Percentiles rank a stretch among this genome's conserved stretches.
These are phyloP conservation scores for Hemistola chrysoprasaria DNA, from an alignment of 2,888 invertebrate genomes.

Conservation along the genomic window DNA sequence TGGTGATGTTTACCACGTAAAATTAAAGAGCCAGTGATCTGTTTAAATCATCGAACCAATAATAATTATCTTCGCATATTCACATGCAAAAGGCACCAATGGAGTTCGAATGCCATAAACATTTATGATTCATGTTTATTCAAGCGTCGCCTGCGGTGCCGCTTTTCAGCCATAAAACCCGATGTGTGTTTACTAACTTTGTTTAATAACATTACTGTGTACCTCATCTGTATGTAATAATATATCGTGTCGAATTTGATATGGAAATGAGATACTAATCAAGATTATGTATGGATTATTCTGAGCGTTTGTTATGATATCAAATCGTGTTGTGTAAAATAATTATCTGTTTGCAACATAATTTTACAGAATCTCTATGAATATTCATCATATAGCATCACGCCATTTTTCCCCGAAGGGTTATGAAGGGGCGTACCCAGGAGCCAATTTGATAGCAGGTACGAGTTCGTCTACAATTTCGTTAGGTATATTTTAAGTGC, in stretches of 20 bases:
- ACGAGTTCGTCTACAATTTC: too few species aligned
- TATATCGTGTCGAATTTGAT: conserved; percentile 11
- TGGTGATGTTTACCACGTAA: too few species aligned
- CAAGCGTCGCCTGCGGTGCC: conserved; percentile 39
- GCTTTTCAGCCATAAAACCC: conserved; percentile 42
- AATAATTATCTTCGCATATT: conserved; percentile 13
- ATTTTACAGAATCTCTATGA: too few species aligned
- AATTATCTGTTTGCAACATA: too few species aligned
- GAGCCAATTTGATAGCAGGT: too few species aligned
- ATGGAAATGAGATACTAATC: conserved; percentile 8
- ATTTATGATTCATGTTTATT: conserved; percentile 64
- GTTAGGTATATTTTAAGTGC: too few species aligned
- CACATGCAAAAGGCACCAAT: conserved; percentile 13
- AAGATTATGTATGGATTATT: neutral
- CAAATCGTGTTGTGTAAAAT: too few species aligned
- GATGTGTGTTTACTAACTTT: conserved; percentile 33
- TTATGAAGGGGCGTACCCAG: too few species aligned
- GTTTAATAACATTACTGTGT: conserved; percentile 36
- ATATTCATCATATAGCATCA: too few species aligned
- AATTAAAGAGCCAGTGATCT: neutral
- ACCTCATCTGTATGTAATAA: conserved; percentile 25
- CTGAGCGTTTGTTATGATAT: too few species aligned
- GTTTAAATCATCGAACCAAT: conserved; percentile 6
- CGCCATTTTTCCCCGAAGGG: too few species aligned
- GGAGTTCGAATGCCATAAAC: conserved; percentile 45